Base-by-base conservation (phyloP, 2,113 vertebrate genomes). In the Chaenogobius annularis region DNA sequence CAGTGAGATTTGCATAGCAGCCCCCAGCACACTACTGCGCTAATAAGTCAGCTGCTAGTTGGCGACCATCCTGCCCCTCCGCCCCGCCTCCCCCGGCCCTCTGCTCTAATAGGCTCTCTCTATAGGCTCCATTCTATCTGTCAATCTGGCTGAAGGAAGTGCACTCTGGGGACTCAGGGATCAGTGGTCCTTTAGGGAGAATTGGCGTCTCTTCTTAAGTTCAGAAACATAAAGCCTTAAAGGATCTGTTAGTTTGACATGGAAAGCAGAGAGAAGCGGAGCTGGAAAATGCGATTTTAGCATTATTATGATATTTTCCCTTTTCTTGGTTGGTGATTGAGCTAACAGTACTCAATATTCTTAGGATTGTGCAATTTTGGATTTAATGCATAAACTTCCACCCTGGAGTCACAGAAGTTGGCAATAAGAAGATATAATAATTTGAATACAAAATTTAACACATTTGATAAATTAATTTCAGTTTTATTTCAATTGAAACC, bases 41-140 rank as follows among this genome's bases (percentile, higher is more conserved):
- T 96, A 96, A 96, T 96, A 96, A 95, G 95, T 96, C 95, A 94
- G 93, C 92, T 87, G 92, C 95, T 94, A 93, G 93, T 96, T 96
- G 95, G 95, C 95, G 90, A 92, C 91, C 89, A 93, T 95, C 95
- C 94, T 95, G 93, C 90, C 95, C 47, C 47, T 6, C 47, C 47
- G 6, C 94, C 94, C 93, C 92, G 1, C 47, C 7, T n/a, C 91
- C 95, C 93, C 92, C 7, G 12, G 15, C 95, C 95, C 94, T 94
- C 93, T 93, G 93, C 95, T 94, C 95, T 96, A 95, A 95, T 95
- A 94, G 95, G 94, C 90, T 89, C 90, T 94, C 94, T 95, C 94
- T 88, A 85, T 91, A 93, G 94, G 91, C 81, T 88, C 95, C 94
- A 95, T 95, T 96, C 94, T 95, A 95, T 93, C 95, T 96, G 96